A percentile compares a stretch with the other conserved stretches of the same genome.
Conservation (phyloP, 1,140 invertebrate genomes). For the Hylaeus anthracinus region DNA sequence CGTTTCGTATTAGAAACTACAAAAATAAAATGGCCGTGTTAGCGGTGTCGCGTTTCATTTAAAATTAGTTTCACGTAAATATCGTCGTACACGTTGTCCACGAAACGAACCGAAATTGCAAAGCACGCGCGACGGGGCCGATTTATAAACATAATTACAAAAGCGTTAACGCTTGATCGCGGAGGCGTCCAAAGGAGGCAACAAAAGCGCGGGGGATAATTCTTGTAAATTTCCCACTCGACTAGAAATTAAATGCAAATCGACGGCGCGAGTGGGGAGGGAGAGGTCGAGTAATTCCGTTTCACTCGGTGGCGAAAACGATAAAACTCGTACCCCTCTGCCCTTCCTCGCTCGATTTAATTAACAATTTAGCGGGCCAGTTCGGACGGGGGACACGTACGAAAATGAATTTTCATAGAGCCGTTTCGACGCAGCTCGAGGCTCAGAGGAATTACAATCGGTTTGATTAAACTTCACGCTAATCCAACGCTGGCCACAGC, state of each 20-base stretch:
- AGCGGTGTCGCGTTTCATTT: too few species aligned
- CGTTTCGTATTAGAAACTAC: too few species aligned
- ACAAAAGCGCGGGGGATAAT: background rate
- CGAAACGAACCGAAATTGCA: background rate
- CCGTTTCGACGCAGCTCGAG: background rate
- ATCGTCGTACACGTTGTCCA: too few species aligned
- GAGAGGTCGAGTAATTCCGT: background rate
- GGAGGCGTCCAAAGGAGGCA: background rate
- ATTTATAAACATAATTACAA: background rate
- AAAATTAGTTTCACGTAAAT: too few species aligned
- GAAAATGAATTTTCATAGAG: slow-evolving; percentile 37
- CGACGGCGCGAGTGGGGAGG: background rate
- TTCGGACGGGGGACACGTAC: background rate
- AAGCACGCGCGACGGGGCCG: background rate
- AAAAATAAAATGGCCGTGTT: too few species aligned
- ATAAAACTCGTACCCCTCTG: slow-evolving; percentile 4
- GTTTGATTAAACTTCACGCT: slow-evolving; percentile 54
- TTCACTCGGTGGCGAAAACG: background rate
- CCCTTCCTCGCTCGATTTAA: slow-evolving; percentile 23
- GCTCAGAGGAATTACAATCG: slow-evolving; percentile 28
- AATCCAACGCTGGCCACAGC: background rate
- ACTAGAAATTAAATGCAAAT: slow-evolving; percentile 29
- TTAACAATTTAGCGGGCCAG: slow-evolving; percentile 32
- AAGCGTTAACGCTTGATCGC: background rate
- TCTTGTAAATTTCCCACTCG: slow-evolving; percentile 2